These are phyloP conservation scores for Drosophila melanosoma DNA, from an alignment of 2,888 invertebrate genomes.

Conservation along the genomic window DNA sequence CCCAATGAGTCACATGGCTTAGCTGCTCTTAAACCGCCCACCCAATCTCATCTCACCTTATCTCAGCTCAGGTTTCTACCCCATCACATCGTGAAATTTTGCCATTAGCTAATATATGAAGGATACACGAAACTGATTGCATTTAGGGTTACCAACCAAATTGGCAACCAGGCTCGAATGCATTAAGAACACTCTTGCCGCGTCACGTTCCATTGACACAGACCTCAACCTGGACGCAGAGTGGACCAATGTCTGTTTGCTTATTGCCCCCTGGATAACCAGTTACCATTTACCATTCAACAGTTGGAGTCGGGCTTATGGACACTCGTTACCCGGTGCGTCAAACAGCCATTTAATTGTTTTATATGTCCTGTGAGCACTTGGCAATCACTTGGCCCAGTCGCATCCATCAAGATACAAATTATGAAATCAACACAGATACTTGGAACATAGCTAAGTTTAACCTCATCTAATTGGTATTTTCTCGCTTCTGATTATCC, in stretches of 20 bases:
- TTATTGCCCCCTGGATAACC: slow-evolving; percentile 14
- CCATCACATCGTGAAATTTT: slow-evolving; percentile 16
- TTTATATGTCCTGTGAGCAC: slow-evolving; percentile 17
- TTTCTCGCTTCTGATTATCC: neutral
- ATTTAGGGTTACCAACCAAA: slow-evolving; percentile 44
- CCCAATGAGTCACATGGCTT: slow-evolving; percentile 53
- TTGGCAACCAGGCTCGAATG: slow-evolving; percentile 31
- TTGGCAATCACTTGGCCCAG: slow-evolving; percentile 23
- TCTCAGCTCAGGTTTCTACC: too few species aligned
- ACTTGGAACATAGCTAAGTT: neutral
- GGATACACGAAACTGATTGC: slow-evolving; percentile 71
- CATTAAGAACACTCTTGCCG: slow-evolving; percentile 70
- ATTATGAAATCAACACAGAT: slow-evolving; percentile 1
- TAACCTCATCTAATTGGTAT: slow-evolving; percentile 29
- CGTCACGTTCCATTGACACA: slow-evolving; percentile 63
- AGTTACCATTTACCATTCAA: slow-evolving; percentile 8
- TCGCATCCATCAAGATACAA: slow-evolving; percentile 23
- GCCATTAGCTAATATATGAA: slow-evolving; percentile 59
- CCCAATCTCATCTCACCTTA: neutral
- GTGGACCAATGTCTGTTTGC: neutral
- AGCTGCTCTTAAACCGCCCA: slow-evolving; percentile 24
- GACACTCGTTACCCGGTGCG: neutral
- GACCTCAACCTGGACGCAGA: slow-evolving; percentile 21
- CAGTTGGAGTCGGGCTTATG: neutral
- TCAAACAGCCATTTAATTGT: slow-evolving; percentile 47